These are phyloP conservation scores for Coronaproctus castanopsis DNA, from an alignment of 2,888 invertebrate species.

Conservation along the genomic window DNA sequence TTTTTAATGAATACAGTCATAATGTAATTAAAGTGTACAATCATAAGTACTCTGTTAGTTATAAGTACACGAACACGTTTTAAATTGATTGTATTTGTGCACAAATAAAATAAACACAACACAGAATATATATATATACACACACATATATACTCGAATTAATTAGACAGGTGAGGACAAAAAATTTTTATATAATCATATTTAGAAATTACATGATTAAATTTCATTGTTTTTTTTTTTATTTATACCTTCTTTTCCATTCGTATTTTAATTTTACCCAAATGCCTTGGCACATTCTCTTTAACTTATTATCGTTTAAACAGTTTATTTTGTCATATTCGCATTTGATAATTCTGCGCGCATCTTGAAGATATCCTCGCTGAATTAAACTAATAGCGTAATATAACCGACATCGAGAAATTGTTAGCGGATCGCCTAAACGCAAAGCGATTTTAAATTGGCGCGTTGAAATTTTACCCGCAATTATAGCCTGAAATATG, in stretches of 20 bases:
- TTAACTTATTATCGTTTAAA: conserved; percentile 44
- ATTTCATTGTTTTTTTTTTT: too few relatives aligned
- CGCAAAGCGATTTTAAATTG: conserved; percentile 63
- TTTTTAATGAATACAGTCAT: too few relatives aligned
- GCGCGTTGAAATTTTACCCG: conserved; percentile 64
- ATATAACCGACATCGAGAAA: conserved; percentile 67
- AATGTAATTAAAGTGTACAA: too few relatives aligned
- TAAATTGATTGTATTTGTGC: too few relatives aligned
- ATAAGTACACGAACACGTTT: too few relatives aligned
- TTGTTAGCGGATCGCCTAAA: conserved; percentile 60
- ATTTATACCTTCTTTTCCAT: conserved; percentile 8
- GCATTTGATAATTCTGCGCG: conserved; percentile 38
- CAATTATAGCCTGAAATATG: conserved; percentile 53
- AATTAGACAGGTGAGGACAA: too few relatives aligned
- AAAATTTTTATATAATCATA: too few relatives aligned
- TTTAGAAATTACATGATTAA: too few relatives aligned
- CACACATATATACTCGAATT: too few relatives aligned
- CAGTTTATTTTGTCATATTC: conserved; percentile 34
- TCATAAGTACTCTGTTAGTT: too few relatives aligned
- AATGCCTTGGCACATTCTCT: conserved; percentile 67
- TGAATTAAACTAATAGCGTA: conserved; percentile 75
- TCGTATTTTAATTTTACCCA: conserved; percentile 60
- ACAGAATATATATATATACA: too few relatives aligned
- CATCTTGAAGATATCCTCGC: conserved; percentile 41
- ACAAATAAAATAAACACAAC: too few relatives aligned